Conservation (phyloP, 2,113 vertebrate genomes). For the Seriola dumerili region DNA sequence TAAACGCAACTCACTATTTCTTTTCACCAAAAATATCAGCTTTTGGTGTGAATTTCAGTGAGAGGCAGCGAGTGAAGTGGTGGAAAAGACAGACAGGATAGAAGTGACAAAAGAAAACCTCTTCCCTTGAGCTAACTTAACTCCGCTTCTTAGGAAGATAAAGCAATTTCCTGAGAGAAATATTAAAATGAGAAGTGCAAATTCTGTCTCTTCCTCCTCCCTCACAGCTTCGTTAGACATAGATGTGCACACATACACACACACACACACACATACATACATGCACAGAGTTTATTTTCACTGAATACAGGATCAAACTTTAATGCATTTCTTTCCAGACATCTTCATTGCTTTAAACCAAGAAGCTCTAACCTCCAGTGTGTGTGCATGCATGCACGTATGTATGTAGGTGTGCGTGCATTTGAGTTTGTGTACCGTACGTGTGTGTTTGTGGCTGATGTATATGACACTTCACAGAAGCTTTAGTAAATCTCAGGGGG, state of each 20-base stretch:
- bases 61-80: conserved; percentile 14
- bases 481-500: conserved; percentile 69
- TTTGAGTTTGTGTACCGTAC: neutral
- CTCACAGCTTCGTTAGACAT: conserved; percentile 13
- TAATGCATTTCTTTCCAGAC: conserved; percentile 20
- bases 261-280: neutral
- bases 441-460: conserved; percentile 33
- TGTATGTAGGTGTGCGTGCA: neutral
- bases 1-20: neutral
- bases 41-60: conserved; percentile 22
- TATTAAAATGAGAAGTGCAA: conserved; percentile 53
- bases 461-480: conserved; percentile 61
- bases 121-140: conserved; percentile 55
- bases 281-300: conserved; percentile 38
- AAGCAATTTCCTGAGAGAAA: conserved; percentile 67
- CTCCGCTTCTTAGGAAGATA: conserved; percentile 42
- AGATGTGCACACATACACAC: neutral
- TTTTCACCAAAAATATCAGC: conserved; percentile 5
- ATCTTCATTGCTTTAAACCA: neutral
- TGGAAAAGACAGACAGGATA: conserved; percentile 37
- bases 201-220: conserved; percentile 17
- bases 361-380: conserved; percentile 4
- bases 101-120: conserved; percentile 40
- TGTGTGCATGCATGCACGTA: neutral
- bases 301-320: conserved; percentile 26